These are phyloP conservation scores for Mallotus villosus DNA, from an alignment of 2,797 vertebrate genomes.

Conservation along the genomic window DNA sequence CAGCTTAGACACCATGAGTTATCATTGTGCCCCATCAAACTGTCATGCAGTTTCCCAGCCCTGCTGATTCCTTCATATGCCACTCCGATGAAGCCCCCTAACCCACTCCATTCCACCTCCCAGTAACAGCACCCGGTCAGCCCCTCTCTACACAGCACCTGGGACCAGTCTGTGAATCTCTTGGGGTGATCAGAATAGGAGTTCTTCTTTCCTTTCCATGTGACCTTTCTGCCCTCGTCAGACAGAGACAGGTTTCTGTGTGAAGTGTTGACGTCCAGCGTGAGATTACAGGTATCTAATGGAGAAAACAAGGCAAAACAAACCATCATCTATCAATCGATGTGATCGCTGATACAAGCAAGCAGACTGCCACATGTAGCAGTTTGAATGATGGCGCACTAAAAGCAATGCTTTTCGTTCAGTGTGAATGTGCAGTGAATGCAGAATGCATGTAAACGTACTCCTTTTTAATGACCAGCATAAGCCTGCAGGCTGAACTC, in stretches of 20 bases:
- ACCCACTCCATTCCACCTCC: no score
- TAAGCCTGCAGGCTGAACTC: background rate
- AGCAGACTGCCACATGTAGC: no score
- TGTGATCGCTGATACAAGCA: no score
- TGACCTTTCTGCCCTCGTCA: background rate
- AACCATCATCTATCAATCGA: no score
- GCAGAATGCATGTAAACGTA: background rate
- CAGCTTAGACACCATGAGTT: no score
- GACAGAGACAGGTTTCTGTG: background rate
- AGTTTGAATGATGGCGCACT: no score
- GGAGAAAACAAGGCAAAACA: background rate
- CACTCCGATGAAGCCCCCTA: no score
- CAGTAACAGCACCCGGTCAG: no score
- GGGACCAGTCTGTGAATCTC: background rate
- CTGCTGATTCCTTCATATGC: no score
- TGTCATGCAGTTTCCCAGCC: no score
- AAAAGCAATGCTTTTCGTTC: background rate
- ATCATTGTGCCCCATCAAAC: no score
- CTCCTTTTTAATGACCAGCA: background rate
- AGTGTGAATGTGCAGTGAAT: background rate
- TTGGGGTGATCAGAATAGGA: background rate
- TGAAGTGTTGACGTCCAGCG: background rate
- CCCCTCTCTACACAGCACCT: slow-evolving; percentile 7
- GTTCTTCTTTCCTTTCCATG: background rate
- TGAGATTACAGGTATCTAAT: background rate